A percentile compares a stretch with the other conserved stretches of the same genome.
Conservation (phyloP, 2,888 invertebrate species). For the Deilephila porcellus region DNA sequence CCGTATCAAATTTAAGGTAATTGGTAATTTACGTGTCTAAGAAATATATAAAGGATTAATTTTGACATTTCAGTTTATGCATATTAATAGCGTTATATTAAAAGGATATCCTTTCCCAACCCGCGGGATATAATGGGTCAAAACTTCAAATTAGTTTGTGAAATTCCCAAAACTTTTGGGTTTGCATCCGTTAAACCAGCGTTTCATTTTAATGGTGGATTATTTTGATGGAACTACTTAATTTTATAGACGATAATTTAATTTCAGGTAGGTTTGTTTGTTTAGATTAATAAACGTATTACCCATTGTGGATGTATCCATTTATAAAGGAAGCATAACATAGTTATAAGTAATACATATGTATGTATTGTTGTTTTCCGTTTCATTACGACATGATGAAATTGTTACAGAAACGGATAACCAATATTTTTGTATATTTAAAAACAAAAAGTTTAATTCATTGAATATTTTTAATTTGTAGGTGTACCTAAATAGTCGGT, state of each 20-base stretch:
- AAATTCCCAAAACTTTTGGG: conserved; percentile 67
- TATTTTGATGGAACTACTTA: conserved; percentile 31
- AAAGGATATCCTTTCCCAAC: conserved; percentile 33
- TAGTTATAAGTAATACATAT: too few species aligned
- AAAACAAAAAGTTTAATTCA: too few species aligned
- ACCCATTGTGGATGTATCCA: background rate
- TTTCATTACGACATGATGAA: too few species aligned
- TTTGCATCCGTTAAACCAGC: conserved; percentile 54
- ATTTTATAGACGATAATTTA: conserved; percentile 38
- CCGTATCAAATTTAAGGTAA: conserved; percentile 24
- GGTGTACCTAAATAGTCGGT: too few species aligned
- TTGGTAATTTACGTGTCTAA: conserved; percentile 23
- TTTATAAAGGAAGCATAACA: background rate
- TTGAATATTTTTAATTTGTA: too few species aligned
- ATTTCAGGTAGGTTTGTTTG: background rate
- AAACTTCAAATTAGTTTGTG: conserved; percentile 65
- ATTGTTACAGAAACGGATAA: too few species aligned
- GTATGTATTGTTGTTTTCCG: too few species aligned
- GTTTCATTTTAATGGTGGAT: conserved; percentile 56
- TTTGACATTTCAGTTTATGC: background rate
- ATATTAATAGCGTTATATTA: conserved; percentile 20
- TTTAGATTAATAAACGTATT: background rate
- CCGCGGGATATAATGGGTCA: conserved; percentile 51
- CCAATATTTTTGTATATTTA: too few species aligned
- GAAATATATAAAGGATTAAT: conserved; percentile 12